Evolutionary conservation across 2,888 invertebrate genomes (phyloP).

Genomic region (Phyllotreta striolata): DNA sequence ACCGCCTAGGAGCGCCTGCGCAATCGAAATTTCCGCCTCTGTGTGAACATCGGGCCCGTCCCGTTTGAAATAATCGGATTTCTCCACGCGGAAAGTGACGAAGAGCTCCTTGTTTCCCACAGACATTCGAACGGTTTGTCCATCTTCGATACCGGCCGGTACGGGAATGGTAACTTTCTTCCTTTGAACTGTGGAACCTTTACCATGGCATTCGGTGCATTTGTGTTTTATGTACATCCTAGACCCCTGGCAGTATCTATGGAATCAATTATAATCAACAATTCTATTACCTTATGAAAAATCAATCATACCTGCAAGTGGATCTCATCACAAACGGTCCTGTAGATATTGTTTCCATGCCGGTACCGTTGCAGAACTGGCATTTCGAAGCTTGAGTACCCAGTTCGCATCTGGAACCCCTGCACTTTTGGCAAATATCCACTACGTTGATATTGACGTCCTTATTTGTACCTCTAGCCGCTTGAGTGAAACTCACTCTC

Average conservation of each 20-base stretch:
- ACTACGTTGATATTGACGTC: slow-evolving; percentile 90
- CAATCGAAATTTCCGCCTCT: slow-evolving; percentile 87
- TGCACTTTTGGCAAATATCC: slow-evolving; percentile 91
- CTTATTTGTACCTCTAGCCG: slow-evolving; percentile 95
- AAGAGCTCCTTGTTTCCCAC: slow-evolving; percentile 93
- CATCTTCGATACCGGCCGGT: slow-evolving; percentile 96
- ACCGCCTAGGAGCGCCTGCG: slow-evolving; percentile 95
- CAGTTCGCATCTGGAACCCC: slow-evolving; percentile 84
- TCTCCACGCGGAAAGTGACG: slow-evolving; percentile 91
- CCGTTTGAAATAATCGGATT: slow-evolving; percentile 87
- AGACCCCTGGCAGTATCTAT: slow-evolving; percentile 83
- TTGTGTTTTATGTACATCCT: slow-evolving; percentile 89
- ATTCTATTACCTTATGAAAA: too few relatives aligned
- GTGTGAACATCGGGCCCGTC: slow-evolving; percentile 97
- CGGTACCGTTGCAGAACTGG: slow-evolving; percentile 91
- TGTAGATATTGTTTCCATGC: slow-evolving; percentile 84
- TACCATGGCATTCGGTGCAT: slow-evolving; percentile 92
- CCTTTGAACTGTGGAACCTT: slow-evolving; percentile 83
- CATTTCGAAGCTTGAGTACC: slow-evolving; percentile 93
- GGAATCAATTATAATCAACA: neutral
- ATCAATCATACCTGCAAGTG: slow-evolving; percentile 69
- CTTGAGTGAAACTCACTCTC: slow-evolving; percentile 91
- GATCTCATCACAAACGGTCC: slow-evolving; percentile 98
- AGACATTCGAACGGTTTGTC: slow-evolving; percentile 94
- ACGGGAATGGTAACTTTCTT: slow-evolving; percentile 92